Conservation (phyloP, 2,797 vertebrate species). For the Clamator glandarius region DNA sequence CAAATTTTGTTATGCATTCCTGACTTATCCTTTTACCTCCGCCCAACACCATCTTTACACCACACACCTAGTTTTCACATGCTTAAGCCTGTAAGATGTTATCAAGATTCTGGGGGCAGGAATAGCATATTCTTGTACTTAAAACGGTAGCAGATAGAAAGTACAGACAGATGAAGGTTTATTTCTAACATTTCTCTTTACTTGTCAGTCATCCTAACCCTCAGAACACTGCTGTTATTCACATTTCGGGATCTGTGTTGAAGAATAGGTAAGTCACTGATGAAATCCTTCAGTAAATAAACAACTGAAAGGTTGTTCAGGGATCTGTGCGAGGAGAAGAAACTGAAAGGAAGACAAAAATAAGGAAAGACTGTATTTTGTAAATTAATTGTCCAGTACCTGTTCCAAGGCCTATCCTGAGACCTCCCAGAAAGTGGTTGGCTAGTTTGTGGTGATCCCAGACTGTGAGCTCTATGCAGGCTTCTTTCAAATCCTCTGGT, state of each 20-base stretch:
- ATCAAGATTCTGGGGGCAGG: background rate
- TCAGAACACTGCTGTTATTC: background rate
- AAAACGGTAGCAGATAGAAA: background rate
- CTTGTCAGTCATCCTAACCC: background rate
- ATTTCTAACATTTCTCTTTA: background rate
- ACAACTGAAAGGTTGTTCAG: background rate
- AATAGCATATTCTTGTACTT: background rate
- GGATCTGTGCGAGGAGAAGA: background rate
- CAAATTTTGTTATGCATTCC: background rate
- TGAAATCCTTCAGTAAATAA: background rate
- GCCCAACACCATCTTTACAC: background rate
- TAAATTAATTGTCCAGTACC: conserved; percentile 73
- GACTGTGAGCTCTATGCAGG: conserved; percentile 91
- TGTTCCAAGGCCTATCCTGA: conserved; percentile 90
- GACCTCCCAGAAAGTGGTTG: conserved; percentile 91
- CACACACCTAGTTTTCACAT: background rate
- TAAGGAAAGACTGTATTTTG: background rate
- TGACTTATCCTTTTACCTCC: background rate
- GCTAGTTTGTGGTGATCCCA: conserved; percentile 91
- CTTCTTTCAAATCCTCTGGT: conserved; percentile 87
- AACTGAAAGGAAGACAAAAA: background rate
- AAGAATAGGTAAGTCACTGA: background rate
- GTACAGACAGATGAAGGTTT: background rate
- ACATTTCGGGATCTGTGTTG: background rate
- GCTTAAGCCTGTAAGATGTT: fast-evolving